A percentile compares a stretch with the other conserved stretches of the same genome.
Evolutionary conservation across 2,888 invertebrate species (phyloP).

Genomic region (Colletes collaris): DNA sequence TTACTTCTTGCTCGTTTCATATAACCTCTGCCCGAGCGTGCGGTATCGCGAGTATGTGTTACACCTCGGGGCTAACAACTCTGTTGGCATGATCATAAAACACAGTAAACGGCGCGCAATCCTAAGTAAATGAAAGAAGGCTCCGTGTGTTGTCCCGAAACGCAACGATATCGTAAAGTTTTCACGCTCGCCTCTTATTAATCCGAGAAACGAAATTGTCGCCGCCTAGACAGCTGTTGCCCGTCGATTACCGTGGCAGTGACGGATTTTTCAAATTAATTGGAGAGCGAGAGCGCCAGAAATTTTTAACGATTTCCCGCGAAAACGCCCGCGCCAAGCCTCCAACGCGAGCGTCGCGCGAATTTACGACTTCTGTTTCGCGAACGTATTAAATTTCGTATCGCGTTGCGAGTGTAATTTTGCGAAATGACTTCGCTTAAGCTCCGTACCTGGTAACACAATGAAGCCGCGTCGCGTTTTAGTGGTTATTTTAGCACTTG

Average conservation of each 20-base stretch:
- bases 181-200: slow-evolving; percentile 58
- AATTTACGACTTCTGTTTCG: slow-evolving; percentile 24
- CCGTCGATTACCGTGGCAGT: slow-evolving; percentile 16
- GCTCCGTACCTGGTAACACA: slow-evolving; percentile 5
- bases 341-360: neutral
- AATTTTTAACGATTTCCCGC: slow-evolving; percentile 35
- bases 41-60: slow-evolving; percentile 9
- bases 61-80: slow-evolving; percentile 28
- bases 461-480: slow-evolving; percentile 3
- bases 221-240: slow-evolving; percentile 27
- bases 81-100: slow-evolving; percentile 58
- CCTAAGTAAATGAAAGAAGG: slow-evolving; percentile 61
- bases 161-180: slow-evolving; percentile 51
- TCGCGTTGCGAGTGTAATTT: slow-evolving; percentile 24
- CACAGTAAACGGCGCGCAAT: slow-evolving; percentile 44
- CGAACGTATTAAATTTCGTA: slow-evolving; percentile 27
- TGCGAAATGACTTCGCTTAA: slow-evolving; percentile 13
- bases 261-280: slow-evolving; percentile 30
- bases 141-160: slow-evolving; percentile 32
- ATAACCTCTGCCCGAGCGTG: slow-evolving; percentile 23
- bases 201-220: slow-evolving; percentile 42
- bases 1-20: slow-evolving; percentile 58
- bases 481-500: neutral
- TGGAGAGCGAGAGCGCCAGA: neutral
- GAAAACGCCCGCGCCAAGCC: neutral